phyloP scores from a whole-genome alignment of 2,888 invertebrate species.

The Chalcosyrphus nemorum region DNA sequence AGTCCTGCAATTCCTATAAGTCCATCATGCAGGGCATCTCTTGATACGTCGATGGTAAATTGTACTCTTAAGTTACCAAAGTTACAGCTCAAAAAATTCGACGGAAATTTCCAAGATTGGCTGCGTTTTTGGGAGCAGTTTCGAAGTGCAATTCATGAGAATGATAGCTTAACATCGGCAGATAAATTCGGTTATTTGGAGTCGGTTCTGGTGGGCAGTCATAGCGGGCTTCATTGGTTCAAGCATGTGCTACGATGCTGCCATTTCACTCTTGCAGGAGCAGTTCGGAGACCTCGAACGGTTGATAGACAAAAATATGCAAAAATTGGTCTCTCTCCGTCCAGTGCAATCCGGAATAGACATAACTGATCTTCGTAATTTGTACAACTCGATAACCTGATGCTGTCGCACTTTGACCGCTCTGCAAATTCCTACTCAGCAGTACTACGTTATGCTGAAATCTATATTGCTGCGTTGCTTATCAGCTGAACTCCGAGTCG shows the following conservation, averaged over 20 bases:
- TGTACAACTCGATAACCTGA: background rate
- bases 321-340: background rate
- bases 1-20: too few species aligned
- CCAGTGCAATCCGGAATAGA: background rate
- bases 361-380: background rate
- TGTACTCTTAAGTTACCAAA: too few species aligned
- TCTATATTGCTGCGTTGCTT: conserved; percentile 1
- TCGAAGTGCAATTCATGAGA: too few species aligned
- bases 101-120: too few species aligned
- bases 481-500: background rate
- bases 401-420: conserved; percentile 1
- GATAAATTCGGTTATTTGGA: too few species aligned
- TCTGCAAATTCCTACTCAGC: background rate
- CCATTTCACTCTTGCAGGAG: background rate
- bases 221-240: background rate
- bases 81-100: background rate
- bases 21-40: too few species aligned
- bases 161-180: too few species aligned
- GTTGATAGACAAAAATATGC: conserved; percentile 14
- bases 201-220: too few species aligned
- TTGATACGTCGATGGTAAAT: too few species aligned
- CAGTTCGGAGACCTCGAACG: background rate
- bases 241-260: background rate
- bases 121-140: too few species aligned
- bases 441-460: conserved; percentile 2